A percentile compares a stretch with the other conserved stretches of the same genome.
Conservation (phyloP, 2,797 vertebrate species). For the Mormyrops attenuatus region DNA sequence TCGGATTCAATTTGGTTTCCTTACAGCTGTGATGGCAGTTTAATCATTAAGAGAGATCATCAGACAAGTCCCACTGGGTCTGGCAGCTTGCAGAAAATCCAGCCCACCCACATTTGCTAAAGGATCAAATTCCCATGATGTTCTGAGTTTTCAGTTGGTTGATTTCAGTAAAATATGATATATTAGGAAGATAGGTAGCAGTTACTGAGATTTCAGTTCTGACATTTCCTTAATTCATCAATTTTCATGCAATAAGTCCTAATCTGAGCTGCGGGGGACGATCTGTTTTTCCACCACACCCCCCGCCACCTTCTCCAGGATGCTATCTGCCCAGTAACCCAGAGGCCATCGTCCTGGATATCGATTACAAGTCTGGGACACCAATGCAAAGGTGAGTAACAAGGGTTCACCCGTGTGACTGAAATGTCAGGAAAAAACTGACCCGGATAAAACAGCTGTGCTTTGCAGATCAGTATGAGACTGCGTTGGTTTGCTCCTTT, state of each 20-base stretch:
- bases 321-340: slow-evolving; percentile 96
- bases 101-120: neutral
- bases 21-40: neutral
- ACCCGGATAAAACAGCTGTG: neutral
- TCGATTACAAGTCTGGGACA: slow-evolving; percentile 92
- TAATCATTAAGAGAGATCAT: neutral
- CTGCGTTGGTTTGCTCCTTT: neutral
- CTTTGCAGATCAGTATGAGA: neutral
- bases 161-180: neutral
- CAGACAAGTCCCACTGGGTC: neutral
- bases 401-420: neutral
- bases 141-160: neutral
- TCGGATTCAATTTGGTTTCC: neutral
- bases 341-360: slow-evolving; percentile 92
- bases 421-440: neutral
- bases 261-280: neutral
- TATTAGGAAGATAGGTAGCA: neutral
- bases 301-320: slow-evolving; percentile 51
- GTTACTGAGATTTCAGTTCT: neutral
- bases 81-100: neutral
- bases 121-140: neutral
- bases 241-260: neutral
- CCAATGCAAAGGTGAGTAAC: slow-evolving; percentile 83
- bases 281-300: neutral
- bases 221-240: neutral